These are phyloP conservation scores for Theristicus caerulescens DNA, from an alignment of 2,113 vertebrate genomes.

Conservation along the genomic window DNA sequence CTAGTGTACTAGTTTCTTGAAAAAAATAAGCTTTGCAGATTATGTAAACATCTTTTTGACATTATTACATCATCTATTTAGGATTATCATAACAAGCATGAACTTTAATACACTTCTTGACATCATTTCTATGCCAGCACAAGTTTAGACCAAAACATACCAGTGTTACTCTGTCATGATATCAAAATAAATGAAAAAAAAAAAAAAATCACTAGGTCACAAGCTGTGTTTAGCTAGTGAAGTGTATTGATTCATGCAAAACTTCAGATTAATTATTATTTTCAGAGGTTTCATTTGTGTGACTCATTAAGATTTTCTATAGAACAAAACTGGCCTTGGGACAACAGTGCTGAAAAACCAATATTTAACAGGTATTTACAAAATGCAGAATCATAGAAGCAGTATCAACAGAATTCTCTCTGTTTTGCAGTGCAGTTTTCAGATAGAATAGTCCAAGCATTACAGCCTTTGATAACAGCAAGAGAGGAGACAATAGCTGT, in stretches of 20 bases:
- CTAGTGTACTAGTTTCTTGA: background rate
- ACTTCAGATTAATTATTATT: background rate
- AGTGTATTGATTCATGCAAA: background rate
- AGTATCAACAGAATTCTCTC: background rate
- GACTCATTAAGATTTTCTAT: background rate
- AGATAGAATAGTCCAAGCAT: background rate
- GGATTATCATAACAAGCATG: background rate
- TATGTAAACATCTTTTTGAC: background rate
- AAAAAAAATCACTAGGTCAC: background rate
- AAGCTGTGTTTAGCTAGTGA: background rate
- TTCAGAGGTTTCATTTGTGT: background rate
- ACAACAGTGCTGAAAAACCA: background rate
- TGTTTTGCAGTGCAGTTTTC: background rate
- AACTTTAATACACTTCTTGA: background rate
- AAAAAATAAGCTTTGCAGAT: background rate
- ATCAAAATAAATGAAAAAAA: background rate
- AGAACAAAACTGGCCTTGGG: background rate
- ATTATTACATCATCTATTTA: background rate
- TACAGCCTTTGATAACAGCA: background rate
- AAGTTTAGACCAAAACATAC: background rate
- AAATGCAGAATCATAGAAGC: background rate
- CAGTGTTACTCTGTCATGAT: background rate
- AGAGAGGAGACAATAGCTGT: background rate
- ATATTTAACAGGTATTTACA: background rate
- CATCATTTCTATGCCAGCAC: background rate